A percentile compares a stretch with the other conserved stretches of the same genome.
Conservation (phyloP, 2,113 vertebrate genomes). For the Gavialis gangeticus region DNA sequence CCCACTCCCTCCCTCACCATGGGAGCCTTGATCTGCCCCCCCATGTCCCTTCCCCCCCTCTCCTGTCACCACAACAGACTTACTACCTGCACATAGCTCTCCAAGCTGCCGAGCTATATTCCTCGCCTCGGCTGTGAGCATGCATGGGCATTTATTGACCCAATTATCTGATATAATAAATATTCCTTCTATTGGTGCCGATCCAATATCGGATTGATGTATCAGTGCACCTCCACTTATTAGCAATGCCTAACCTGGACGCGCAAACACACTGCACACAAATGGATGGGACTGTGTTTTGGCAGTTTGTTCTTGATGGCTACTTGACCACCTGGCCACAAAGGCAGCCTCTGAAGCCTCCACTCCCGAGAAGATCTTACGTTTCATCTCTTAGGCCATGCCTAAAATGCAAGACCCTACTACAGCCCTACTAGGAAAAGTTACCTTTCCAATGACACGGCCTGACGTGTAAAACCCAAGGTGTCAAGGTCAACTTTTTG, state of each 20-base stretch:
- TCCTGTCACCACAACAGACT: too few relatives aligned
- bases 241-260: background rate
- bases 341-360: background rate
- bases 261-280: background rate
- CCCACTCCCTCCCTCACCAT: too few relatives aligned
- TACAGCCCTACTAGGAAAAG: background rate
- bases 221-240: background rate
- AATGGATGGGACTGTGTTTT: background rate
- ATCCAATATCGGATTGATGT: too few relatives aligned
- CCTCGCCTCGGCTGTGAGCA: too few relatives aligned
- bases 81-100: too few relatives aligned
- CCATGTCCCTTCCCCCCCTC: too few relatives aligned
- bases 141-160: too few relatives aligned
- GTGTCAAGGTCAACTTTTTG: constrained; percentile 57
- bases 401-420: constrained; percentile 21
- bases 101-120: too few relatives aligned
- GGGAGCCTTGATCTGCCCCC: too few relatives aligned
- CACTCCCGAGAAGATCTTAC: background rate
- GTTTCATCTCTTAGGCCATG: background rate
- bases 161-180: too few relatives aligned
- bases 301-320: background rate
- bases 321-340: background rate
- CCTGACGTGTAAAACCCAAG: constrained; percentile 37
- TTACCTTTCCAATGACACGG: background rate
- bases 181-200: too few relatives aligned